phyloP scores from a whole-genome alignment of 2,113 vertebrate genomes.

The Rana temporaria region DNA sequence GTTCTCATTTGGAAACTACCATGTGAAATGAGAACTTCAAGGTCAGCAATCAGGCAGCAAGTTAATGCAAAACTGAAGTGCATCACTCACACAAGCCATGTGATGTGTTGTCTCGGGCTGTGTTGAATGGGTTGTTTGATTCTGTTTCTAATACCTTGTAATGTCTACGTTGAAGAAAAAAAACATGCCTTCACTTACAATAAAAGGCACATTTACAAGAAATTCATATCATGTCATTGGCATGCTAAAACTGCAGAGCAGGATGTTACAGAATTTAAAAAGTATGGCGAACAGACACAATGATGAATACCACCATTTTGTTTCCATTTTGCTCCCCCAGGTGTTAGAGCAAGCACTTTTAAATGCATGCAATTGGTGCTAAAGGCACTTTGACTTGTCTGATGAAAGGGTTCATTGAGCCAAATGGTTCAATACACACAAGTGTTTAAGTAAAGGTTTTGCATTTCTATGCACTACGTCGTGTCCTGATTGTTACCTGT shows the following conservation, averaged over 20 bases:
- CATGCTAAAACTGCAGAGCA: background rate
- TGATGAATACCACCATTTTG: background rate
- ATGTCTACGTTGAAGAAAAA: slow-evolving; percentile 2
- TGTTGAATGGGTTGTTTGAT: slow-evolving; percentile 9
- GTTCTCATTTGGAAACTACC: too few species aligned
- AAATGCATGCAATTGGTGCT: too few species aligned
- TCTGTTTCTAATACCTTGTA: background rate
- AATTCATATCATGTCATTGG: background rate
- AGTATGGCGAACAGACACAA: background rate
- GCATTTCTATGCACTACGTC: too few species aligned
- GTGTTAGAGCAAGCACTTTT: too few species aligned
- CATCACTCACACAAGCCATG: background rate
- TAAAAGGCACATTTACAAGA: background rate
- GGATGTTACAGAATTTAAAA: background rate
- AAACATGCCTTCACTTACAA: background rate
- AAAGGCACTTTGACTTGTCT: too few species aligned
- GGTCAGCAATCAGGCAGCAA: background rate
- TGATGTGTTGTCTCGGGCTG: background rate
- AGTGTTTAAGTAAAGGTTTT: too few species aligned
- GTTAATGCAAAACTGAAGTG: background rate
- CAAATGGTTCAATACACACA: too few species aligned
- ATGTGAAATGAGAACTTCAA: background rate
- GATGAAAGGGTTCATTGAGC: too few species aligned
- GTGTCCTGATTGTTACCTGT: too few species aligned
- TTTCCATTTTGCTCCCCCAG: too few species aligned